A percentile compares a stretch with the other conserved stretches of the same genome.
Evolutionary conservation across 2,113 vertebrate genomes (phyloP).

Genomic region (Coreoperca whiteheadi): DNA sequence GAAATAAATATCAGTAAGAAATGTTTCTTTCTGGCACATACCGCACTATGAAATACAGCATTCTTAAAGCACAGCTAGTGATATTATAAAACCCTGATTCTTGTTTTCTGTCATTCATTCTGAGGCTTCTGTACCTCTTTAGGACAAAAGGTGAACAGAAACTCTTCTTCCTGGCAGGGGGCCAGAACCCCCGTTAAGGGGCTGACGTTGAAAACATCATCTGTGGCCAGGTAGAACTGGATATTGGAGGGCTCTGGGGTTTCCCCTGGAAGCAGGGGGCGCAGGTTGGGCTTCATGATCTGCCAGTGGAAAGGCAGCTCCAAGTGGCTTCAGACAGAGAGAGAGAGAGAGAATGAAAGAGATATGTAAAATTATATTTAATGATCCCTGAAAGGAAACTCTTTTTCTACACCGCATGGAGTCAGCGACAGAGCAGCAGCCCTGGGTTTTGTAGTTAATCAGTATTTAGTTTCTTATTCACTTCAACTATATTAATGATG

Average conservation of each 20-base stretch:
- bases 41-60: neutral
- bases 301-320: slow-evolving; percentile 93
- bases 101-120: neutral
- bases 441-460: neutral
- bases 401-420: neutral
- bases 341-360: slow-evolving; percentile 5
- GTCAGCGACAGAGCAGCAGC: slow-evolving; percentile 13
- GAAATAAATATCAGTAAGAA: neutral
- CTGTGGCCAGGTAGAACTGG: slow-evolving; percentile 76
- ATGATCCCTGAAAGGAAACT: neutral
- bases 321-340: slow-evolving; percentile 83
- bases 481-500: neutral
- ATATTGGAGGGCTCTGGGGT: slow-evolving; percentile 59
- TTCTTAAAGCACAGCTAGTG: neutral
- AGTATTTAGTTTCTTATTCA: slow-evolving; percentile 5
- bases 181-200: slow-evolving; percentile 85
- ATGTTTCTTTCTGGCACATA: neutral
- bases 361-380: slow-evolving; percentile 2
- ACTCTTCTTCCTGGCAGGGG: slow-evolving; percentile 85
- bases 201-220: slow-evolving; percentile 86
- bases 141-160: slow-evolving; percentile 89
- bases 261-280: slow-evolving; percentile 76
- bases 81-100: neutral
- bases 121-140: slow-evolving; percentile 82
- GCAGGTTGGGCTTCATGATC: slow-evolving; percentile 88